A percentile compares a stretch with the other conserved stretches of the same genome.
These are phyloP conservation scores for Heliconius cydno DNA, from an alignment of 2,888 invertebrate species.

Conservation along the genomic window DNA sequence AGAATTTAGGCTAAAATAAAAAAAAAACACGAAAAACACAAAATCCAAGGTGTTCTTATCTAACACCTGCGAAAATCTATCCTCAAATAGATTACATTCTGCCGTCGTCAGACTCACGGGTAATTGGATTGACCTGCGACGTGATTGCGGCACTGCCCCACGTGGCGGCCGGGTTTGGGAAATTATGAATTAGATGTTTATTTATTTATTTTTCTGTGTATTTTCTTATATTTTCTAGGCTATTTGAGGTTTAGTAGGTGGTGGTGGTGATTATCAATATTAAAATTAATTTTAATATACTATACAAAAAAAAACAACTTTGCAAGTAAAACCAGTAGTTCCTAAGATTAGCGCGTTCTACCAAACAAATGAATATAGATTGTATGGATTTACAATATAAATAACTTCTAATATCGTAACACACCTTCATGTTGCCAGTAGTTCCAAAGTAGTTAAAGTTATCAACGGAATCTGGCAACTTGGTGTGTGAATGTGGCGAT, in stretches of 20 bases:
- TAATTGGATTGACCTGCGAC: slow-evolving; percentile 29
- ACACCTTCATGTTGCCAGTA: background rate
- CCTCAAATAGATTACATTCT: slow-evolving; percentile 16
- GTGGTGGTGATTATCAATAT: too few species aligned
- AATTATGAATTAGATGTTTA: slow-evolving; percentile 1
- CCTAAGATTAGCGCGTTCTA: too few species aligned
- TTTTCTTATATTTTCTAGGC: background rate
- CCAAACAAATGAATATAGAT: too few species aligned
- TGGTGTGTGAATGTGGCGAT: background rate
- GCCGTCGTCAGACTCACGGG: slow-evolving; percentile 7
- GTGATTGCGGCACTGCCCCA: slow-evolving; percentile 19
- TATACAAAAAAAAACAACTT: too few species aligned
- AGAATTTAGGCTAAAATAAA: background rate
- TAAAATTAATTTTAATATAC: too few species aligned
- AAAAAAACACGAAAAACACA: background rate
- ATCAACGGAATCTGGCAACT: background rate
- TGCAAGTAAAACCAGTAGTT: too few species aligned
- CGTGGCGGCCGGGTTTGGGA: background rate
- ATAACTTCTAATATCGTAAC: background rate
- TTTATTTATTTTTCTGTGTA: background rate
- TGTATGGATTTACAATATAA: too few species aligned
- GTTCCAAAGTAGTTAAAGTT: slow-evolving; percentile 6
- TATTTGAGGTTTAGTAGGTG: background rate
- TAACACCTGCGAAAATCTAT: slow-evolving; percentile 19
- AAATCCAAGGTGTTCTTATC: slow-evolving; percentile 1